Percentiles rank a stretch among this genome's conserved stretches.
These are phyloP conservation scores for Heterodera filipjevi DNA, from an alignment of 2,888 invertebrate genomes.

Conservation along the genomic window DNA sequence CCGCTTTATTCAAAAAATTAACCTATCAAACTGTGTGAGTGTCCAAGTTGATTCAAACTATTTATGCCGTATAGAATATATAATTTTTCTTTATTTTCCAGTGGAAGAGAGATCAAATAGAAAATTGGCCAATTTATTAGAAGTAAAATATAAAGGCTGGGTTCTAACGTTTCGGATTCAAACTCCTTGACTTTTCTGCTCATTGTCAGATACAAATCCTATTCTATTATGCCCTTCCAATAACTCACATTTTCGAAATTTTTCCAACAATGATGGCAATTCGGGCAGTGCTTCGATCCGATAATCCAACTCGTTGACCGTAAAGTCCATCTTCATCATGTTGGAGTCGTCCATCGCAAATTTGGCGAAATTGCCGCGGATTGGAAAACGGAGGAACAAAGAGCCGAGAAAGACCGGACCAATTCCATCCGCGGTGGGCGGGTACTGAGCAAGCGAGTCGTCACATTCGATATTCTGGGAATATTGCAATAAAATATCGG, in stretches of 20 bases:
- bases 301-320: neutral
- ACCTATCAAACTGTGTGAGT: no score
- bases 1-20: no score
- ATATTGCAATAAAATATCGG: neutral
- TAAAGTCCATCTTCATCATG: constrained; percentile 15
- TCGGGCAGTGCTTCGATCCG: constrained; percentile 30
- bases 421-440: constrained; percentile 3
- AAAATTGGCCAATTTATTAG: no score
- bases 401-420: neutral
- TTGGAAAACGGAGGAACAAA: constrained; percentile 14
- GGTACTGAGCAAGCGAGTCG: neutral
- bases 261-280: constrained; percentile 10
- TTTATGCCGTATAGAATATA: no score
- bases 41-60: no score
- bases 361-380: neutral
- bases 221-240: no score
- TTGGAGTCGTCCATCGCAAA: neutral
- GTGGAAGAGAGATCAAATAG: no score
- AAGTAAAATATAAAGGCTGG: no score
- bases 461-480: neutral
- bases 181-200: no score
- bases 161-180: no score
- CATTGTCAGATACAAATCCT: no score
- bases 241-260: constrained; percentile 25
- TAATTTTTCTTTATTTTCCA: no score